Percentiles rank a stretch among this genome's conserved stretches.
Conservation (phyloP, 1,140 invertebrate genomes). For the Nasonia vitripennis region DNA sequence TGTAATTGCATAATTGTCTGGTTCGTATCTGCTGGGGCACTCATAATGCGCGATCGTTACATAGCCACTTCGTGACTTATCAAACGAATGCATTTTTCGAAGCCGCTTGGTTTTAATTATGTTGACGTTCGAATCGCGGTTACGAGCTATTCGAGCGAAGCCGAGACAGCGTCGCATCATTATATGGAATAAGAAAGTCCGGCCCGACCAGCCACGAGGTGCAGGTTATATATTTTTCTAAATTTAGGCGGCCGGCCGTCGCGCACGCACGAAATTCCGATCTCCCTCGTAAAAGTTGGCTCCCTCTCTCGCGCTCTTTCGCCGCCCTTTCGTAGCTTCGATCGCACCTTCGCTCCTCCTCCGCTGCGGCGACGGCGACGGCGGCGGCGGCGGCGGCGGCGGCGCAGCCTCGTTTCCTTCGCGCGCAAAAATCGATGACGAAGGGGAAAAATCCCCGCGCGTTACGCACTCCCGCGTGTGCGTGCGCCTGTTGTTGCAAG, state of each 20-base stretch:
- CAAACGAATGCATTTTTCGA: neutral
- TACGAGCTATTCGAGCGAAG: neutral
- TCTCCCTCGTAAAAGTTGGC: neutral
- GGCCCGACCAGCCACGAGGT: neutral
- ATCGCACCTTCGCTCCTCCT: neutral
- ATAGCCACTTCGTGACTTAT: neutral
- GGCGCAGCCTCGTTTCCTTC: neutral
- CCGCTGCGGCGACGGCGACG: too few species aligned
- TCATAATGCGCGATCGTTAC: neutral
- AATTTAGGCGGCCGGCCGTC: slow-evolving; percentile 64
- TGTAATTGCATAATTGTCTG: neutral
- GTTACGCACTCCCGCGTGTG: neutral
- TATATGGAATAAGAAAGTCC: neutral
- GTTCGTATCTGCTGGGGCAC: neutral
- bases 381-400: too few species aligned
- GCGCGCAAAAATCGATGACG: slow-evolving; percentile 17
- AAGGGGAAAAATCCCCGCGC: slow-evolving; percentile 2
- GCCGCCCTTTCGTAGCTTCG: neutral
- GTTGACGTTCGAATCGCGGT: neutral
- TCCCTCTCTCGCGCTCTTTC: neutral
- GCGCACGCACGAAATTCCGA: slow-evolving; percentile 61
- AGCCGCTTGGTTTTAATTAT: neutral
- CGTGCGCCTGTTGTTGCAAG: too few species aligned
- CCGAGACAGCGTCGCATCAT: too few species aligned
- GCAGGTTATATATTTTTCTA: slow-evolving; percentile 61